Evolutionary conservation across 2,888 invertebrate species (phyloP), one percentile per base, ranked within the genome.

Genomic region (Macrosoma leucophasiata): DNA sequence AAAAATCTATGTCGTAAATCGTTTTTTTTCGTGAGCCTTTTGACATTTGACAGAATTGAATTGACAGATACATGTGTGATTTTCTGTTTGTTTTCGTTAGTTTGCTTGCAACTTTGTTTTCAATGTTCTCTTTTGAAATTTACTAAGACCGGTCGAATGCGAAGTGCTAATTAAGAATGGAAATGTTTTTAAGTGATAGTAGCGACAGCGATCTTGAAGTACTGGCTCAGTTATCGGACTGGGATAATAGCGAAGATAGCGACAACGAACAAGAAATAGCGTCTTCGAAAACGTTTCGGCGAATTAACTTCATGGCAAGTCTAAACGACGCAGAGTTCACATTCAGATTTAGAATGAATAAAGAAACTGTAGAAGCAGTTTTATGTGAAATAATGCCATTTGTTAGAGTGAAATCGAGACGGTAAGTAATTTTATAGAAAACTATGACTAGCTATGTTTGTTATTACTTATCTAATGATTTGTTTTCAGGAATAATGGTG

Each of bases 401-500:
- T 28, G 18, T 33, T 13, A 27, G 28, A n/a, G 33, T 33, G 9
- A 33, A 15, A 11, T 33, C 33, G 8, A 17, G 22, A 28, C 27
- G 28, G 33, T 33, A 23, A 9, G 33, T 23, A 7, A 23, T n/a
- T n/a, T n/a, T n/a, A 23, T 11, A 22, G 10, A 22, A 17, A 17
- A 5, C 4, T n/a, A 22, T 11, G 12, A 22, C 3, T 9, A 22
- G 12, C 9, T 11, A 5, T 13, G 11, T 10, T 23, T 23, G 11
- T 7, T 12, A 4, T 5, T 6, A 8, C 9, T 11, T 2, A 11
- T 12, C 8, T 8, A 12, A 9, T 12, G 6, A 12, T 17, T 23
- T n/a, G 6, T 19, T 34, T 40, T n/a, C 29, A 44, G 44, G 13
- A 48, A 44, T 39, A 19, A 50, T 36, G 40, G 48, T 12, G 26